Evolutionary conservation across 2,888 invertebrate species (phyloP), one percentile per base, ranked within the genome.

Genomic region (Metellina segmentata): DNA sequence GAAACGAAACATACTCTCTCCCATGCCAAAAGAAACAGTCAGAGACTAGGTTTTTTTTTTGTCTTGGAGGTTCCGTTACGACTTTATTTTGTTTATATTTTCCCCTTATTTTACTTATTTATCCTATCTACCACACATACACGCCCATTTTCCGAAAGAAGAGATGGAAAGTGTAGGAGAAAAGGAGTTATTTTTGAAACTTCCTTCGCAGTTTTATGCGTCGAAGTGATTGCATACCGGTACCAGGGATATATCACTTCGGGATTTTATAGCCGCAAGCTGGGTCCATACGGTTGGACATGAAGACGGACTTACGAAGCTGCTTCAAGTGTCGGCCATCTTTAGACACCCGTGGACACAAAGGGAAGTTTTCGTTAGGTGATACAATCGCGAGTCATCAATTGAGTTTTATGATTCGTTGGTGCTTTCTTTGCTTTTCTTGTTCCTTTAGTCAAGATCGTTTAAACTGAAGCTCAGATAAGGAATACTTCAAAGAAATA

Each of bases 101-200:
- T 72, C 70, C 77, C 75, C 71, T 82, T 89, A 89, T 89, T 89
- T 82, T 89, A 82, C 82, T 89, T 81, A 77, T 89, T 89, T 89
- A 89, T 34, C 89, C 82, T 82, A 89, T 89, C 13, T 82, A 71
- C 69, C 74, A 88, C 88, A 88, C 81, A 81, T 88, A 88, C 88
- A 74, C 61, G 75, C 74, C 82, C 82, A 82, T 82, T 75, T 16
- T 70, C 81, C 70, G 70, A 74, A 82, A 82, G 81, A 89, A 70
- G 52, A 82, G 69, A n/a, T 20, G 61, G 61, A 78, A 20, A 69
- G 13, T 11, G 34, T 7, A 20, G 61, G 51, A 61, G 52, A 61
- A 75, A 82, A 77, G 61, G 72, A 75, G 82, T 89, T 82, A 89
- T 89, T 89, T 89, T 89, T 75, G 89, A 89, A 82, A 89, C 82